Conservation (phyloP, 2,113 vertebrate species). For the Chamaea fasciata region DNA sequence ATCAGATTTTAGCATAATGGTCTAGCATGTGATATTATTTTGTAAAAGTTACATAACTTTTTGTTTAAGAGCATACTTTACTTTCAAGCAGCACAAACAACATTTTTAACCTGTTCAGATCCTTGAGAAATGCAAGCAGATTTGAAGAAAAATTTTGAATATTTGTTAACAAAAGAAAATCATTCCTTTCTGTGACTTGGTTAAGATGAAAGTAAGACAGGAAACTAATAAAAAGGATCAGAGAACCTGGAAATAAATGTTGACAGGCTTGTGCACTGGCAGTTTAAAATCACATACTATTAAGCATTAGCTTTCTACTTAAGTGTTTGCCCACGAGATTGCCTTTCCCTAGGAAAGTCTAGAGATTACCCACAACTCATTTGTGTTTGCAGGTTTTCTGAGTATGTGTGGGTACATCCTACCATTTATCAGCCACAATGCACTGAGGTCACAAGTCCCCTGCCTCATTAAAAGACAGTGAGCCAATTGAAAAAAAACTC, state of each 20-base stretch:
- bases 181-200: neutral
- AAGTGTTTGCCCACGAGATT: conserved; percentile 42
- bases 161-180: conserved; percentile 14
- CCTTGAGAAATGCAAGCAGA: neutral
- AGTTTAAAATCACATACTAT: conserved; percentile 25
- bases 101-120: conserved; percentile 33
- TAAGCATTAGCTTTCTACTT: conserved; percentile 26
- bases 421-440: conserved; percentile 26
- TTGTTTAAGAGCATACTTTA: neutral
- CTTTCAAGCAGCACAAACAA: conserved; percentile 3
- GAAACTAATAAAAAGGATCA: conserved; percentile 60
- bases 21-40: conserved; percentile 38
- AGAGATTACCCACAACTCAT: conserved; percentile 23
- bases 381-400: conserved; percentile 27
- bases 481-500: conserved; percentile 26
- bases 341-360: conserved; percentile 10
- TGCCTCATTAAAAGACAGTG: conserved; percentile 28
- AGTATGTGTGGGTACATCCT: neutral
- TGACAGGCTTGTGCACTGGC: conserved; percentile 25
- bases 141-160: neutral
- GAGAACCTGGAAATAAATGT: conserved; percentile 36
- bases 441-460: conserved; percentile 40
- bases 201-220: conserved; percentile 26
- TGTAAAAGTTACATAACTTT: conserved; percentile 43
- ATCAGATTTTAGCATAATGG: conserved; percentile 48